Evolutionary conservation across 1,140 invertebrate species (phyloP), one percentile per base, ranked within the genome.

Genomic region (Drosophila repletoides): DNA sequence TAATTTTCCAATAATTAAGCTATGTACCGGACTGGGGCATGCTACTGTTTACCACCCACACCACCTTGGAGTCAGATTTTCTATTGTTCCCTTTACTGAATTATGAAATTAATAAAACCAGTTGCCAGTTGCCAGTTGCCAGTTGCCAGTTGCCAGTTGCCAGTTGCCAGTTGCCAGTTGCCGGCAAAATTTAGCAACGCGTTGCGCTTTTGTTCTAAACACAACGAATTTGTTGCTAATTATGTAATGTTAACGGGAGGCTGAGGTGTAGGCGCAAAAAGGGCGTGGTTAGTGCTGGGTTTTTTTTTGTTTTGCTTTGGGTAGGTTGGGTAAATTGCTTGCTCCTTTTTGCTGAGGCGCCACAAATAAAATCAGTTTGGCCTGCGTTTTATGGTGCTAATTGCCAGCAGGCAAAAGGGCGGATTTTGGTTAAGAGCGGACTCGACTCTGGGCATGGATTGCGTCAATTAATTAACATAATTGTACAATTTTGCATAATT

Each of bases 1-100:
- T 84, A 84, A 84, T 84, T 84, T 84, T 84, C 80, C 71, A 86
- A 84, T 84, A 84, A 84, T 84, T 86, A 86, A 84, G 80, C 71
- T 40, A 10, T 26, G 31, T 15, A 43, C 56, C 15, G 22, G n/a
- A n/a, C n/a, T n/a, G n/a, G 7, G 28, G n/a, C 7, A 28, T 17
- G 43, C 21, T 6, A 17, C 24, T 17, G 14, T 21, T 9, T 14
- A 10, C 4, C 41, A 5, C 40, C 2, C 26, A 17, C 36, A 1
- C 9, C 17, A 29, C 36, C 26, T n/a, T n/a, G n/a, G n/a, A n/a
- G 1, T 0, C 2, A 24, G 12, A 12, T 26, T 33, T 36, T 10
- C 31, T 34, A 65, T 72, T 73, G 52, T 68, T 53, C 21, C 49
- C 45, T 33, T 48, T 38, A 46, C 52, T 86, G 75, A 84, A 84